Conservation (phyloP, 2,797 vertebrate genomes). For the Syngnathus acus region DNA sequence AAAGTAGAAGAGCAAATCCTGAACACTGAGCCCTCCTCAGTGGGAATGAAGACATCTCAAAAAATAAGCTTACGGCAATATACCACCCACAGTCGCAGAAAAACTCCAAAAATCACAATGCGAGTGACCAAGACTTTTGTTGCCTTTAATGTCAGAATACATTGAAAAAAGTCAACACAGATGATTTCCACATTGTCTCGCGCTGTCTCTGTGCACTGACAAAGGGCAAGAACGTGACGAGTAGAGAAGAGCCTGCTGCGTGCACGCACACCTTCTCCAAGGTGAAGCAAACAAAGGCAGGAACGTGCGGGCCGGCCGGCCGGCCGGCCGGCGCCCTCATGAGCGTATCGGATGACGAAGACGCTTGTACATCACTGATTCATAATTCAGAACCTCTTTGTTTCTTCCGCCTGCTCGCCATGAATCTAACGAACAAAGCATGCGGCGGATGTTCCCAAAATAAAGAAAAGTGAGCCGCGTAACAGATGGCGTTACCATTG, state of each 20-base stretch:
- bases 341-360: slow-evolving; percentile 24
- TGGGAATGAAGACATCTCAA: too few species aligned
- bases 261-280: slow-evolving; percentile 1
- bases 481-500: slow-evolving; percentile 47
- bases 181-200: neutral
- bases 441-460: slow-evolving; percentile 1
- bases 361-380: slow-evolving; percentile 54
- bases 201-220: too few species aligned
- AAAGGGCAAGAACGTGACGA: too few species aligned
- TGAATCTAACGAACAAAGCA: slow-evolving; percentile 17
- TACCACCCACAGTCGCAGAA: too few species aligned
- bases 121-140: too few species aligned
- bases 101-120: too few species aligned
- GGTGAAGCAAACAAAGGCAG: neutral
- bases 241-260: neutral
- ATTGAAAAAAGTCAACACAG: too few species aligned
- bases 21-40: neutral
- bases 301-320: too few species aligned
- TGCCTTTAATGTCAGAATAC: too few species aligned
- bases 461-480: slow-evolving; percentile 8
- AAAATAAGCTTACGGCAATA: too few species aligned
- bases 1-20: neutral
- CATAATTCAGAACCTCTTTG: slow-evolving; percentile 59
- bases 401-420: slow-evolving; percentile 15
- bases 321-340: neutral